Evolutionary conservation across 2,113 vertebrate genomes (phyloP), one percentile per base, ranked within the genome.

Genomic region (Gambusia affinis): DNA sequence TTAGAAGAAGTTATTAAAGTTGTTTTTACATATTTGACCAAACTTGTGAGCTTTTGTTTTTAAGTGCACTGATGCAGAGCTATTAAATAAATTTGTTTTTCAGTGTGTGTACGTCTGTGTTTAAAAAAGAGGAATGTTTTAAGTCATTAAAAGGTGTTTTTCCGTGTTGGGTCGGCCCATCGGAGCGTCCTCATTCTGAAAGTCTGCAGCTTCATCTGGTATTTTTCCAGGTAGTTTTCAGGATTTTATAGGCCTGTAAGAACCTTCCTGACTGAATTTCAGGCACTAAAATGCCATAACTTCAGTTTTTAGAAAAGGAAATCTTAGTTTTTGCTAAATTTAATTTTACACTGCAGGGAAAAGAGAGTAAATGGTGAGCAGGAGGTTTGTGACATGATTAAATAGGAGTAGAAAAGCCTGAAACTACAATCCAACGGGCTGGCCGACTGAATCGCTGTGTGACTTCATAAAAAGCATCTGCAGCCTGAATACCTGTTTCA

Each of bases 391-490:
- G 70, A 51, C 1, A 0, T 39, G 64, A 78, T 65, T 57, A 62
- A 71, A 79, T 61, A 73, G 63, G 15, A 17, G 15, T 6, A 24
- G 63, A 65, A 17, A 29, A 66, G n/a, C 60, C 27, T 17, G 1
- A 61, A 3, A 27, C 4, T n/a, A 73, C 75, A 75, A 70, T 84
- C 75, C 72, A 51, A 68, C 15, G 0, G 75, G 60, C 72, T 77
- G 64, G 31, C 30, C 67, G 22, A 7, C 77, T 69, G 19, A 4
- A 51, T 69, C 54, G 77, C 54, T 28, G 3, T 44, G 57, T 33
- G 76, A 24, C 75, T 85, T 84, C 84, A 90, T 85, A 83, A 88
- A 57, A 85, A 81, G 70, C n/a, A 31, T 44, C 51, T 19, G 6
- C 69, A 17, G 39, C 6, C 66, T 22, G 60, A 37, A 35, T 63